phyloP scores from a whole-genome alignment of 2,888 invertebrate species.

The Drosophila sordidapex region DNA sequence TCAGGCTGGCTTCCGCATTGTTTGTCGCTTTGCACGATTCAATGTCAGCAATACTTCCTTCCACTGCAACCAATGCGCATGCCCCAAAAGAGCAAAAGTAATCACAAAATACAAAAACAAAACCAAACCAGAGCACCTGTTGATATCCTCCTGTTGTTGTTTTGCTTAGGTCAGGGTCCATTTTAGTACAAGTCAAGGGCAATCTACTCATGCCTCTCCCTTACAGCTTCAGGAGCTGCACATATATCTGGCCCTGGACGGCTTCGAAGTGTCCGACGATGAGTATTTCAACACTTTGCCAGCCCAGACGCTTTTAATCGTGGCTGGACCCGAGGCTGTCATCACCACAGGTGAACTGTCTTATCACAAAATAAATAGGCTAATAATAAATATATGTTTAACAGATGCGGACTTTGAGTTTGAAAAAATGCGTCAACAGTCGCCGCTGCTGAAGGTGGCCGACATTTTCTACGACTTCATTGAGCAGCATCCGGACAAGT shows the following conservation, averaged over 20 bases:
- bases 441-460: conserved; percentile 90
- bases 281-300: conserved; percentile 91
- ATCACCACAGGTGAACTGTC: conserved; percentile 86
- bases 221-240: conserved; percentile 84
- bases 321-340: conserved; percentile 85
- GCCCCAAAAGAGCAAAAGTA: conserved; percentile 25
- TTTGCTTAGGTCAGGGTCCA: conserved; percentile 50
- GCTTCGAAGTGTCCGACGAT: conserved; percentile 90
- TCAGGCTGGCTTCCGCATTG: conserved; percentile 61
- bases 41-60: conserved; percentile 69
- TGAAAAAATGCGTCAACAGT: conserved; percentile 80
- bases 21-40: conserved; percentile 55
- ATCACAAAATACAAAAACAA: conserved; percentile 3
- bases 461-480: conserved; percentile 91
- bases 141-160: conserved; percentile 36
- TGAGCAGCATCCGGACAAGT: conserved; percentile 86
- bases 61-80: conserved; percentile 51
- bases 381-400: not conserved
- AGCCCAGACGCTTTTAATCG: conserved; percentile 90
- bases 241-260: conserved; percentile 88
- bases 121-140: conserved; percentile 54
- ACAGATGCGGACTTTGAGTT: conserved; percentile 83
- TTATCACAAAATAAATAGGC: not conserved
- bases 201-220: conserved; percentile 21
- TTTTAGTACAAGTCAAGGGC: conserved; percentile 59